Conservation (phyloP, 2,113 vertebrate species). For the Phalacrocorax brasilianus region DNA sequence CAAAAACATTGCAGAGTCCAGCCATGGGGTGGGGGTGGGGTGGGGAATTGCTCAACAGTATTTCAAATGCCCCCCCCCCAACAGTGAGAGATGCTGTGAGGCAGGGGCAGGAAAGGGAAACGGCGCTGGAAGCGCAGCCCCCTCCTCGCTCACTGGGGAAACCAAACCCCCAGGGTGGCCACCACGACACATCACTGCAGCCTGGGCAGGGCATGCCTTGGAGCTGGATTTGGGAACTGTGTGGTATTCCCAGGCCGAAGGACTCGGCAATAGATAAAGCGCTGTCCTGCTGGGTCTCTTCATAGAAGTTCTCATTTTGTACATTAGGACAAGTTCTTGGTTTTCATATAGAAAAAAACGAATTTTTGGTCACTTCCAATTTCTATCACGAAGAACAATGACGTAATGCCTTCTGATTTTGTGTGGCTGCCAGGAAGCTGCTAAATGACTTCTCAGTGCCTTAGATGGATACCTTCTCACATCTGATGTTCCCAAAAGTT, state of each 20-base stretch:
- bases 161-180: not conserved
- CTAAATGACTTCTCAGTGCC: not conserved
- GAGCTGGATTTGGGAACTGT: not conserved
- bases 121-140: not conserved
- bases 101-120: not conserved
- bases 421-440: not conserved
- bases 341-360: not conserved
- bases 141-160: accelerated
- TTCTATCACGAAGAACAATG: not conserved
- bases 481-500: not conserved
- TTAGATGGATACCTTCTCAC: not conserved
- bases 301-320: not conserved
- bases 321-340: not conserved
- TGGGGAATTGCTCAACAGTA: not conserved
- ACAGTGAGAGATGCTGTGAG: not conserved
- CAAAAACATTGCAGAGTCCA: not conserved
- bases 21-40: too few species aligned
- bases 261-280: not conserved
- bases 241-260: not conserved
- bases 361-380: not conserved
- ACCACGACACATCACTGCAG: accelerated
- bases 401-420: not conserved
- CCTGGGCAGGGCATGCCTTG: not conserved
- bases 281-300: not conserved
- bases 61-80: not conserved